Base-by-base conservation (phyloP, 2,888 invertebrate species). In the Molorchus minor region DNA sequence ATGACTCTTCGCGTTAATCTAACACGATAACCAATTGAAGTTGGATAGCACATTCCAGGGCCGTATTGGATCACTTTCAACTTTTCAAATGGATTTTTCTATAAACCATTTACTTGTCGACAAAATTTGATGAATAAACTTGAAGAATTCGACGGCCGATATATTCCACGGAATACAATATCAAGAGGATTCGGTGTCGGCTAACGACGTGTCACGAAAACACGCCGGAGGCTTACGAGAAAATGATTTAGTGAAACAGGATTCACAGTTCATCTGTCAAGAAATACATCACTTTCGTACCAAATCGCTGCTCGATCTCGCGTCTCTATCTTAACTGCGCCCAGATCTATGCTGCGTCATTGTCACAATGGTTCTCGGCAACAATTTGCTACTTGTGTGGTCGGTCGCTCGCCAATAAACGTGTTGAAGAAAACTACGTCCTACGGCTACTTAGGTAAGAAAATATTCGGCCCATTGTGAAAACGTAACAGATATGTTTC, bases 251-350 rank as follows among this genome's bases (percentile, higher is more conserved):
- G 75, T 76, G 76, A 73, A 74, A 77, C 72, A 73, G 78, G 78
- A 79, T 79, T 79, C 78, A 79, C 79, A 79, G 78, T 78, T 79
- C 79, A 77, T 78, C 77, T 79, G 77, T 77, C 77, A 74, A 62
- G 74, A 72, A 70, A 75, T 72, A 70, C 74, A 74, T 75, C 75
- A 75, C 70, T 73, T 69, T 73, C 67, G 57, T 63, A 60, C 68
- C 53, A 65, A 67, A 69, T 68, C 65, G 66, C 65, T 66, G 61
- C 43, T 56, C 56, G 54, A 54, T 46, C 46, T 51, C 52, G 33
- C 54, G 17, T 62, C 65, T 44, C 59, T 56, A 58, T 62, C 58
- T 46, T 8, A 21, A 17, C 41, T 8, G 16, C n/a, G 30, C 30
- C 10, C 15, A n/a, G 41, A 47, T 47, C 47, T 40, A 46, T 56